phyloP scores from a whole-genome alignment of 2,797 vertebrate genomes.

The Oreortyx pictus region DNA sequence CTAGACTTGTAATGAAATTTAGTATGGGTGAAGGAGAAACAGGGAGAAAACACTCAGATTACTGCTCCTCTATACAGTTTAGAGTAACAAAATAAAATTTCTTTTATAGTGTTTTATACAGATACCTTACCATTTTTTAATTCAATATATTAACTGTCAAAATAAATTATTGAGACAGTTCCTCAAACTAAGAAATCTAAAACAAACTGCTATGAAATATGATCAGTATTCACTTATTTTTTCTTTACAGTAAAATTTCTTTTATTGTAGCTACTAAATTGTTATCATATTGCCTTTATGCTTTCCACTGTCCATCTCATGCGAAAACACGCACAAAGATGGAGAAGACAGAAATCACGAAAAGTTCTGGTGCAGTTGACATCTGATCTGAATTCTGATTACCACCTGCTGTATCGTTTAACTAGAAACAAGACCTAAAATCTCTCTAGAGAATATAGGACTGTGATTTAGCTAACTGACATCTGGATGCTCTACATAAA shows the following conservation, averaged over 20 bases:
- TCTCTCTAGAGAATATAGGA: conserved; percentile 28
- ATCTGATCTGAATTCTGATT: conserved; percentile 58
- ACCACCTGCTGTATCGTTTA: conserved; percentile 57
- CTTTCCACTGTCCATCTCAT: neutral
- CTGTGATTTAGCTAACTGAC: conserved; percentile 58
- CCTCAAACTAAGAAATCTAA: neutral
- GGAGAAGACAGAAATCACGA: neutral
- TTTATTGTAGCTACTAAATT: neutral
- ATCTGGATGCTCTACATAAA: conserved; percentile 69
- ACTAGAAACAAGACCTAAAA: conserved; percentile 52
- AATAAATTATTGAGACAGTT: neutral
- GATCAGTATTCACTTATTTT: neutral
- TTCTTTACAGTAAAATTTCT: neutral
- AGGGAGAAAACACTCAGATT: neutral
- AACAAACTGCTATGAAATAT: neutral
- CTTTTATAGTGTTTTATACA: neutral
- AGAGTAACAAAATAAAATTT: neutral
- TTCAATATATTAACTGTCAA: neutral
- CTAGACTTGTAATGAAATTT: neutral
- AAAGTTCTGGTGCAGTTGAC: conserved; percentile 39
- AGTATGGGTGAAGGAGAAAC: neutral
- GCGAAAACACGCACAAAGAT: neutral
- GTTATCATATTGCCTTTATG: neutral
- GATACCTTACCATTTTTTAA: neutral
- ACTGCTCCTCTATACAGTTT: neutral